A percentile compares a stretch with the other conserved stretches of the same genome.
phyloP scores from a whole-genome alignment of 1,140 invertebrate species.

The Ceratina calcarata region DNA sequence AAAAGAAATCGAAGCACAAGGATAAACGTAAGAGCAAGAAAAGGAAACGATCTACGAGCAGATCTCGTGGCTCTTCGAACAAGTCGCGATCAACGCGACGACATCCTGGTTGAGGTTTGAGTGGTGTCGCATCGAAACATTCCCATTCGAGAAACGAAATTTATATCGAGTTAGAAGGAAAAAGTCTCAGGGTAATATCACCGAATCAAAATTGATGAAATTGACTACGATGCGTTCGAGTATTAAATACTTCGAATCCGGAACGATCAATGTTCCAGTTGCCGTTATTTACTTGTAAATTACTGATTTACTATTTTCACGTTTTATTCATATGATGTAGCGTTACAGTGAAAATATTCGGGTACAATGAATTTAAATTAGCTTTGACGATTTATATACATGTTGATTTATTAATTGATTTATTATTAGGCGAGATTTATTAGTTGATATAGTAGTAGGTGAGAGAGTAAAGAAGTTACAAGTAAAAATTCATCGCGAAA shows the following conservation, averaged over 20 bases:
- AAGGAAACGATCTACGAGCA: slow-evolving; percentile 42
- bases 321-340: too few species aligned
- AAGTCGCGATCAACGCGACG: slow-evolving; percentile 39
- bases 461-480: background rate
- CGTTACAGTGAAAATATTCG: background rate
- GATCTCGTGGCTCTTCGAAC: slow-evolving; percentile 46
- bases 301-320: background rate
- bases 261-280: too few species aligned
- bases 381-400: background rate
- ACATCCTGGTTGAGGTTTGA: slow-evolving; percentile 50
- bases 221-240: slow-evolving; percentile 19
- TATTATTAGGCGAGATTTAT: too few species aligned
- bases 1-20: slow-evolving; percentile 61
- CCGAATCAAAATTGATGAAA: slow-evolving; percentile 56
- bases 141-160: slow-evolving; percentile 55
- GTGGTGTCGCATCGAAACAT: slow-evolving; percentile 58
- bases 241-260: too few species aligned
- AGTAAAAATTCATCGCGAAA: background rate
- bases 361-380: background rate
- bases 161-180: slow-evolving; percentile 42
- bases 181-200: slow-evolving; percentile 58
- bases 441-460: too few species aligned
- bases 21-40: slow-evolving; percentile 56
- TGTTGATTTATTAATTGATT: too few species aligned
- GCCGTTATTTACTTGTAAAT: too few species aligned